Conservation (phyloP, 2,888 invertebrate genomes). For the Habrosyne pyritoides region DNA sequence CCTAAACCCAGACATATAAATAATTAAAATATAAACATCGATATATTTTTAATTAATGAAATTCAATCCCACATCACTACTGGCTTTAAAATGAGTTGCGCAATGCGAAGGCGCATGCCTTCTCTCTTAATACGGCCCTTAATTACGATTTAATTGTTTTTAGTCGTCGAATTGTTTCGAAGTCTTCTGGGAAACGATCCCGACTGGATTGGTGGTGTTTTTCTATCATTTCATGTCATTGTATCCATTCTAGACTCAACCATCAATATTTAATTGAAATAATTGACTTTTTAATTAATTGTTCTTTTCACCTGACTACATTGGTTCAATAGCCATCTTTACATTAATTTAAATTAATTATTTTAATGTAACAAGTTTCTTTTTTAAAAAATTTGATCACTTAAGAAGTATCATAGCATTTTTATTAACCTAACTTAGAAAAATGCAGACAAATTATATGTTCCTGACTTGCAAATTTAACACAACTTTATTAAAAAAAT, state of each 20-base stretch:
- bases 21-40: constrained; percentile 11
- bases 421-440: too few relatives aligned
- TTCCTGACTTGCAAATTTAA: background rate
- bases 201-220: constrained; percentile 38
- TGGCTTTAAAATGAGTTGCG: constrained; percentile 60
- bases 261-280: constrained; percentile 32
- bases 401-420: background rate
- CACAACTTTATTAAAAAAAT: background rate
- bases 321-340: background rate
- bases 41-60: constrained; percentile 25
- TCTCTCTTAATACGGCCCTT: constrained; percentile 74
- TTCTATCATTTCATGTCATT: constrained; percentile 38
- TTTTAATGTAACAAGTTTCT: too few relatives aligned
- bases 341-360: too few relatives aligned
- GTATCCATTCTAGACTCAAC: constrained; percentile 45
- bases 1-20: too few relatives aligned
- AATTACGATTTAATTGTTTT: constrained; percentile 82
- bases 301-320: background rate
- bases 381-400: too few relatives aligned
- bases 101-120: constrained; percentile 65
- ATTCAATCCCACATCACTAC: constrained; percentile 45
- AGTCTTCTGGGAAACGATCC: constrained; percentile 60
- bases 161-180: constrained; percentile 66
- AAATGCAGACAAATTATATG: too few relatives aligned
- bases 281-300: background rate